phyloP scores from a whole-genome alignment of 2,797 vertebrate species.

The Cyprinodon diabolis region DNA sequence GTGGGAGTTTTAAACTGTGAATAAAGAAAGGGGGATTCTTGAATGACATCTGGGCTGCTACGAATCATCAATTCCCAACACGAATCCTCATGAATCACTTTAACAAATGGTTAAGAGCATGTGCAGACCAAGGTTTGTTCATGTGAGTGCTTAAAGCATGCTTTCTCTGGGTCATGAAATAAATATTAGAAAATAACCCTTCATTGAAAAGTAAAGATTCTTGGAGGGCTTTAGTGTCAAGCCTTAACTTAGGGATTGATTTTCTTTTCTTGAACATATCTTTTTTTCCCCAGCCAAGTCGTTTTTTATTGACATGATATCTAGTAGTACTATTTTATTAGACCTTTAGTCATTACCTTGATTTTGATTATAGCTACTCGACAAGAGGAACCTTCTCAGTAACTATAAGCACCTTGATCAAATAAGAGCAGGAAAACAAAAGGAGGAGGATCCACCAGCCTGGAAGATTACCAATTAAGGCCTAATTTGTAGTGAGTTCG shows the following conservation, averaged over 20 bases:
- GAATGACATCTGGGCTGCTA: conserved; percentile 50
- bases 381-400: conserved; percentile 13
- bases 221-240: neutral
- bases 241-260: conserved; percentile 16
- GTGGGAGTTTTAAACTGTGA: conserved; percentile 31
- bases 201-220: conserved; percentile 24
- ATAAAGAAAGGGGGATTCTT: conserved; percentile 49
- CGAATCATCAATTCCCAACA: conserved; percentile 57
- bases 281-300: neutral
- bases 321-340: neutral
- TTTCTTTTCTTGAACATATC: neutral
- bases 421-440: conserved; percentile 15
- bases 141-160: neutral
- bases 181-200: neutral
- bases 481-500: conserved; percentile 41
- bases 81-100: conserved; percentile 57
- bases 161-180: conserved; percentile 1
- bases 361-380: conserved; percentile 30
- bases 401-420: conserved; percentile 21
- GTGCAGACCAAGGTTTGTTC: neutral
- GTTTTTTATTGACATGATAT: neutral
- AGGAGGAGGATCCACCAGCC: conserved; percentile 22
- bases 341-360: neutral
- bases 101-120: conserved; percentile 48
- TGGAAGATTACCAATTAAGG: conserved; percentile 51